Base-by-base conservation (phyloP, 2,797 vertebrate species). In the Cryptoblepharus egeriae region DNA sequence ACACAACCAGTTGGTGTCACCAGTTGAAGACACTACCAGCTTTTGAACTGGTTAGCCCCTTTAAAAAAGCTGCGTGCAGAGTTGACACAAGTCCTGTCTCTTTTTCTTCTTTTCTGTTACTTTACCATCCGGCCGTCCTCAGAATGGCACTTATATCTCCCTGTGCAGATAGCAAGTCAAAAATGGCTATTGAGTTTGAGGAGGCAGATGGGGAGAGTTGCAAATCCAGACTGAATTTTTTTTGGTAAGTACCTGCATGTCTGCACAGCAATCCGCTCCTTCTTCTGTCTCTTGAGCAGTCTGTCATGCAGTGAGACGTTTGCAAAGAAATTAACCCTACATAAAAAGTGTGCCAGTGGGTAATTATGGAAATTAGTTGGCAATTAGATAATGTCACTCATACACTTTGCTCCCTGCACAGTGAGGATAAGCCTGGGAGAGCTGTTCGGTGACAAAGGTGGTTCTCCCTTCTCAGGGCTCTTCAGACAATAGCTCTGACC, bases 321-420 rank as follows among this genome's bases (percentile, higher is more conserved):
- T 94, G 80, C 92, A 90, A 85, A 91, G 90, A 90, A 90, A 88
- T 92, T 93, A 94, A 90, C 90, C 92, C 88, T 1, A 75, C 75
- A 68, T 90, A 89, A 90, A 94, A 87, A 58, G 87, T 81, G 60
- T 93, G 90, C 91, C 45, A 24, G 91, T 91, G 45, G 73, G 92
- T 93, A 93, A 94, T 95, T 95, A 95, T 95, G 94, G 83, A 95
- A 93, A 95, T 95, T 78, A 94, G 86, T 18, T 94, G 88, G 91
- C 93, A 95, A 95, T 95, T 96, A 94, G 94, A 91, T 93, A 94
- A 94, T 93, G 93, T 92, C 93, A 94, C 73, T 94, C 92, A 93
- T 32, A 77, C 49, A 82, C 58, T 89, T 80, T 69, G 73, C 60
- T 93, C 35, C 91, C 87, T 0, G 1, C 65, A 86, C 89, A 90